These are phyloP conservation scores for Chaenodraco wilsoni DNA, from an alignment of 2,797 vertebrate genomes.

Conservation along the genomic window DNA sequence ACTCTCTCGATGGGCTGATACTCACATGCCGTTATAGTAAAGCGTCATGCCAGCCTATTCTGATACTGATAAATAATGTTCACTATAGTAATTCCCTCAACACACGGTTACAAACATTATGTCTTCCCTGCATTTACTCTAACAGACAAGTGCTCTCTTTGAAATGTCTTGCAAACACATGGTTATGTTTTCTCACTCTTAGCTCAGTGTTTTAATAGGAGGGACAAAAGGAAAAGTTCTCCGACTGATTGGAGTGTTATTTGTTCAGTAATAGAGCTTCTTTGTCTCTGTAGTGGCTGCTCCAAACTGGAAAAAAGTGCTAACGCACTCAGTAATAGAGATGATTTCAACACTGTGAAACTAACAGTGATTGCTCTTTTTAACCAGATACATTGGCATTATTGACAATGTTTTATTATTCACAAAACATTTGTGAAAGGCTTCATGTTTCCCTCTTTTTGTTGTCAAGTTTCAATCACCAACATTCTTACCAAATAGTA, in stretches of 20 bases:
- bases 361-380: no score
- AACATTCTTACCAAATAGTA: no score
- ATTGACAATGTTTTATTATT: no score
- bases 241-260: conserved; percentile 35
- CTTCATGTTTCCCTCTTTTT: no score
- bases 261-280: conserved; percentile 50
- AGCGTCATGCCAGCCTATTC: conserved; percentile 9
- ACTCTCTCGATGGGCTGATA: conserved; percentile 1
- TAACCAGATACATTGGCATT: no score
- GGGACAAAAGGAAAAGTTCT: conserved; percentile 5
- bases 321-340: no score
- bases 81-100: background rate
- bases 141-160: background rate
- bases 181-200: conserved; percentile 4
- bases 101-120: background rate
- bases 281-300: conserved; percentile 23
- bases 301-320: background rate
- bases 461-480: no score
- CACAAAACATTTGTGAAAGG: no score
- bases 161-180: conserved; percentile 10
- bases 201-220: conserved; percentile 21
- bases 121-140: conserved; percentile 1
- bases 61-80: background rate
- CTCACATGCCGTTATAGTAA: conserved; percentile 6
- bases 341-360: no score